A percentile compares a stretch with the other conserved stretches of the same genome.
phyloP scores from a whole-genome alignment of 2,113 vertebrate species.

The Vulpes ferrilata region DNA sequence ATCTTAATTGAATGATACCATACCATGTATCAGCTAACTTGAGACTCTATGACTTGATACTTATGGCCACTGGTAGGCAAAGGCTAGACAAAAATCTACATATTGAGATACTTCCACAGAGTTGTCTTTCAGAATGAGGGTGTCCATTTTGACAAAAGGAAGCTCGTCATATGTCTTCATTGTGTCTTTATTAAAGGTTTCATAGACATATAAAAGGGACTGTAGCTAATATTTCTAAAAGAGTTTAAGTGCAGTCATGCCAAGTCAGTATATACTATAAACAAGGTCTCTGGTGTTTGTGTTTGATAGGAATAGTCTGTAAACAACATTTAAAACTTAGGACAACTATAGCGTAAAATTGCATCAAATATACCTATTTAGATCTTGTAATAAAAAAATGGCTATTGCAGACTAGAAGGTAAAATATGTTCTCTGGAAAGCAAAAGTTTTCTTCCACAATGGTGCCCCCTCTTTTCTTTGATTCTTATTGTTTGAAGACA shows the following conservation, averaged over 20 bases:
- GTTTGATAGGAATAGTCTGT: constrained; percentile 50
- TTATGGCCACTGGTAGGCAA: background rate
- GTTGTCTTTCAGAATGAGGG: constrained; percentile 24
- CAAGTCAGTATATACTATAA: background rate
- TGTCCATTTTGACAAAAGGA: background rate
- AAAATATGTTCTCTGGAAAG: background rate
- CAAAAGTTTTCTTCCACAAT: background rate
- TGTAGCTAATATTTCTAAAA: background rate
- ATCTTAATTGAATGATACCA: background rate
- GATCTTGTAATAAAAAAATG: background rate
- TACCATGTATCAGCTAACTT: background rate
- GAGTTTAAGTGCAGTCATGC: constrained; percentile 31
- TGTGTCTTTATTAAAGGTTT: constrained; percentile 29
- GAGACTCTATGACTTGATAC: background rate
- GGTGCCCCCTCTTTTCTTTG: background rate
- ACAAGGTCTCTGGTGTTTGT: constrained; percentile 22
- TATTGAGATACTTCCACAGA: background rate
- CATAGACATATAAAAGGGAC: constrained; percentile 14
- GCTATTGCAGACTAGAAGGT: background rate
- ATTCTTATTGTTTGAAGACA: background rate
- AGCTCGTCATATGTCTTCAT: background rate
- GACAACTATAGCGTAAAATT: background rate
- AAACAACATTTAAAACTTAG: constrained; percentile 4
- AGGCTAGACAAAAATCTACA: background rate
- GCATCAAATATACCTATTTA: background rate